Base-by-base conservation (phyloP, 2,797 vertebrate species). In the Streptopelia turtur region DNA sequence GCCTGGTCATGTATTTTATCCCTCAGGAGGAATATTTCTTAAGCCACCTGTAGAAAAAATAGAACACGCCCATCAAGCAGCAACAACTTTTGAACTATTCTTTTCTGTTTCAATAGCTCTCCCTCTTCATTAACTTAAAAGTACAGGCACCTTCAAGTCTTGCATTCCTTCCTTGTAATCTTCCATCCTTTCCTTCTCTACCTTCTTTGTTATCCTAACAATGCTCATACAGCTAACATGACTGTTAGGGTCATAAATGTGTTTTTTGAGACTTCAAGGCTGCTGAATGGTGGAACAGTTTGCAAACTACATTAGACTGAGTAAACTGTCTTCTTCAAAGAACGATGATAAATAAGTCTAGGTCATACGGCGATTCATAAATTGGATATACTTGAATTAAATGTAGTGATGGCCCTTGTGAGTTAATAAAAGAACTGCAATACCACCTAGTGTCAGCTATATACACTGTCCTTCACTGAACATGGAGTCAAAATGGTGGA, bases 361-460 rank as follows among this genome's bases (percentile, higher is more conserved):
- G 21, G 33, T 90, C 37, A 39, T 45, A 30, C 4, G 3, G 43
- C 13, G 28, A 33, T 90, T 81, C 68, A 75, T 92, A 89, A 85
- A 91, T 64, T 68, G 63, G 13, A 65, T 55, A 39, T 37, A 85
- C n/a, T 33, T 56, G 25, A 59, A 81, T 76, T 83, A 80, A 60
- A 83, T 28, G 24, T 15, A 37, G 33, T 65, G 56, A 68, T 15
- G 84, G 33, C 4, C 39, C 16, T 68, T 6, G 0, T 17, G 33
- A 50, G 69, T 45, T 45, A 94, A 55, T 33, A 90, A 94, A 97
- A 96, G 82, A 93, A 45, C 65, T 94, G 83, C 94, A 94, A 87
- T 96, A 97, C 94, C 96, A 97, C 49, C 95, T 97, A 96, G 94
- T 94, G 97, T 94, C 74, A 89, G 85, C 22, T 39, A 71, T 8